A percentile compares a stretch with the other conserved stretches of the same genome.
phyloP scores from a whole-genome alignment of 2,888 invertebrate species.

The Zootermopsis nevadensis region DNA sequence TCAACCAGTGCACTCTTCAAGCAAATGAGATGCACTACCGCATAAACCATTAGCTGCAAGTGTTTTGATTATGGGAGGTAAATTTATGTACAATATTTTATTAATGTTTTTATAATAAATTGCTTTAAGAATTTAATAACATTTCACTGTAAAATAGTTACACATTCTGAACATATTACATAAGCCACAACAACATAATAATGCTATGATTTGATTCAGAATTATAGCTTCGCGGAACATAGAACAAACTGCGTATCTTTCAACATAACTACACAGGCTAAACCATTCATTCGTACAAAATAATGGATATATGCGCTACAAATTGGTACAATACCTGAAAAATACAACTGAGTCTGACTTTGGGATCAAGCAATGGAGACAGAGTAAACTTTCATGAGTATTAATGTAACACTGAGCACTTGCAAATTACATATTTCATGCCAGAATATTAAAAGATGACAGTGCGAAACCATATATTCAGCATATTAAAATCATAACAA shows the following conservation, averaged over 20 bases:
- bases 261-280: conserved; percentile 12
- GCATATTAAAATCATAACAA: conserved; percentile 6
- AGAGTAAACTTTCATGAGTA: conserved; percentile 34
- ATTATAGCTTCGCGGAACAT: conserved; percentile 21
- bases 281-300: conserved; percentile 25
- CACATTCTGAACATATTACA: conserved; percentile 47
- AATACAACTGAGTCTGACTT: conserved; percentile 24
- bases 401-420: conserved; percentile 22
- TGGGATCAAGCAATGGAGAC: conserved; percentile 21
- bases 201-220: conserved; percentile 31
- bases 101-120: not conserved
- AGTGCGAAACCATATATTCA: conserved; percentile 24
- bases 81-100: not conserved
- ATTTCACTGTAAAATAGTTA: conserved; percentile 50
- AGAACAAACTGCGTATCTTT: conserved; percentile 28
- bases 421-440: conserved; percentile 21
- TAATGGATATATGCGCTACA: conserved; percentile 14
- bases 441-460: conserved; percentile 14
- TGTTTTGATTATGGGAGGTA: not conserved
- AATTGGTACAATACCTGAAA: conserved; percentile 29
- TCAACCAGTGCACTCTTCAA: too few relatives aligned
- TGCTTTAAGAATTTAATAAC: conserved; percentile 49
- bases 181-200: conserved; percentile 47
- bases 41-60: too few relatives aligned
- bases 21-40: too few relatives aligned